Evolutionary conservation across 2,888 invertebrate genomes (phyloP).

Genomic region (Leptinotarsa haldemani): DNA sequence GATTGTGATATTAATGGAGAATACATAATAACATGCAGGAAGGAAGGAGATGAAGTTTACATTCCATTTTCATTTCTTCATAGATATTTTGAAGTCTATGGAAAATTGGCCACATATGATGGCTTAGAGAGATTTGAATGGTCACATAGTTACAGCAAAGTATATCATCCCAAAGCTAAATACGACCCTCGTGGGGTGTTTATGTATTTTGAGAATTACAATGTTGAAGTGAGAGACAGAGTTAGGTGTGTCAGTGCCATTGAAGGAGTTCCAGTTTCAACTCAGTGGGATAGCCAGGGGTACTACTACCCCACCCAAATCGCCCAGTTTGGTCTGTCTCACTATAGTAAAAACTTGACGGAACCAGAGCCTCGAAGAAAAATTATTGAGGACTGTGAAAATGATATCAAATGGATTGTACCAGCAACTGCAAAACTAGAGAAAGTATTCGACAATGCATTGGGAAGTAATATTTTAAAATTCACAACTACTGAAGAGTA

Average conservation of each 20-base stretch:
- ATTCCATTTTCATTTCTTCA: constrained; percentile 93
- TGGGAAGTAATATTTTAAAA: constrained; percentile 75
- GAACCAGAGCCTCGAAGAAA: constrained; percentile 83
- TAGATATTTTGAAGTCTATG: constrained; percentile 95
- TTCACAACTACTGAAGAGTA: constrained; percentile 79
- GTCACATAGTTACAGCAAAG: constrained; percentile 93
- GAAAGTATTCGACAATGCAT: constrained; percentile 71
- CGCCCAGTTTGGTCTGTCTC: constrained; percentile 96
- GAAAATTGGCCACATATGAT: constrained; percentile 80
- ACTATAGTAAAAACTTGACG: constrained; percentile 94
- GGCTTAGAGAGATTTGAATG: constrained; percentile 90
- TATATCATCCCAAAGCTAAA: constrained; percentile 87
- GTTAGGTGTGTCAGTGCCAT: constrained; percentile 96
- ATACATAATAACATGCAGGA: constrained; percentile 66
- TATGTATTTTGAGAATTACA: constrained; percentile 97
- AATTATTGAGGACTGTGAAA: constrained; percentile 81
- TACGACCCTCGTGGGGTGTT: constrained; percentile 93
- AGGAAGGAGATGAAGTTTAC: constrained; percentile 81
- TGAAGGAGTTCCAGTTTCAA: constrained; percentile 95
- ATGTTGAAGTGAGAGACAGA: constrained; percentile 85
- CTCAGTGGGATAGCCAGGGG: constrained; percentile 95
- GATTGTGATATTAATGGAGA: constrained; percentile 92
- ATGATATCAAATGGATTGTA: constrained; percentile 77
- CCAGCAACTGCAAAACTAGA: constrained; percentile 77
- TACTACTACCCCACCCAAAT: constrained; percentile 99